phyloP scores from a whole-genome alignment of 1,140 invertebrate genomes.

The Pteromalus puparum region DNA sequence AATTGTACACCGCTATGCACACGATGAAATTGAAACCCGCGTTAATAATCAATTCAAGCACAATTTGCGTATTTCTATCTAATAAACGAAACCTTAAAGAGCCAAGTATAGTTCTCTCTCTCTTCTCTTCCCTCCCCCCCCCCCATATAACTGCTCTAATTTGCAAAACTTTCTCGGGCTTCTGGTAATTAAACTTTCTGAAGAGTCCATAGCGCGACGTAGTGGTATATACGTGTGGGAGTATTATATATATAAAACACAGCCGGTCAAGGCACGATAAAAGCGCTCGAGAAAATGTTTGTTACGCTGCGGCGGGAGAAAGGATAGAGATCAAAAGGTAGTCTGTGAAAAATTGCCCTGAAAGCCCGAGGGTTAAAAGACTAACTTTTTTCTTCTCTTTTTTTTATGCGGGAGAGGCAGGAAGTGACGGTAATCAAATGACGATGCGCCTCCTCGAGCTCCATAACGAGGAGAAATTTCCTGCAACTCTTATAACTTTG shows the following conservation, averaged over 20 bases:
- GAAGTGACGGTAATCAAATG: conserved; percentile 6
- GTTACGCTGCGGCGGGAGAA: too few species aligned
- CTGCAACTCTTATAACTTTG: conserved; percentile 39
- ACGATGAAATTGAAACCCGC: too few species aligned
- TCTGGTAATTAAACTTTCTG: conserved; percentile 6
- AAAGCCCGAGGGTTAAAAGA: too few species aligned
- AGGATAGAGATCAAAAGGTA: neutral
- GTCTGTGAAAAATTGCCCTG: too few species aligned
- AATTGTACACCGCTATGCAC: too few species aligned
- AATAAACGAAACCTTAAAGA: conserved; percentile 8
- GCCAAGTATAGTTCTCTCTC: neutral
- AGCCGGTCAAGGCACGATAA: neutral
- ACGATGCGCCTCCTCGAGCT: conserved; percentile 35
- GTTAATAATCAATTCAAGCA: too few species aligned
- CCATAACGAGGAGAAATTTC: conserved; percentile 14
- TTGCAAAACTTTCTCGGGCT: neutral
- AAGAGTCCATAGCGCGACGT: neutral
- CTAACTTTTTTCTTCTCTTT: neutral
- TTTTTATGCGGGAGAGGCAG: neutral
- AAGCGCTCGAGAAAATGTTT: neutral
- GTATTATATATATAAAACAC: too few species aligned
- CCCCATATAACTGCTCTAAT: neutral
- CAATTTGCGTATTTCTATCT: too few species aligned
- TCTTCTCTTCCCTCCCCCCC: too few species aligned
- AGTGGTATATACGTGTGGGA: neutral